Evolutionary conservation across 2,797 vertebrate species (phyloP), one percentile per base, ranked within the genome.

Genomic region (Sebastes hubbsi): DNA sequence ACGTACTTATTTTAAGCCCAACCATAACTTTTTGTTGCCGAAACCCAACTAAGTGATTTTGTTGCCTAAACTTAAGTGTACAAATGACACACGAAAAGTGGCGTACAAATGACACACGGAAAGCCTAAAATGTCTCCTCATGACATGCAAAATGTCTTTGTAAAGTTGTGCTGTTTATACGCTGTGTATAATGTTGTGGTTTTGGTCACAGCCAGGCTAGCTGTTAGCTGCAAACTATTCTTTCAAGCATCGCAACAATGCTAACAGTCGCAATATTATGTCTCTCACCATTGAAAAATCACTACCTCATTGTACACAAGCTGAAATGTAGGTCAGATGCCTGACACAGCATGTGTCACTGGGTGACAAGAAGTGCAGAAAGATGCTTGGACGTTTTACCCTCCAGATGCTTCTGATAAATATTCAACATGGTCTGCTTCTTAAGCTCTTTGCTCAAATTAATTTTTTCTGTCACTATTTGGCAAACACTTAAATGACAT

Each of bases 381-480:
- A 75, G 78, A 89, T 84, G 62, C 75, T 84, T 87, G 85, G 79
- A 81, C 0, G 5, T 18, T 32, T 72, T 80, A 42, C 62, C 52
- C 58, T 87, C 87, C 90, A 93, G 89, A 90, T 93, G 89, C 75
- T 88, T 92, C 68, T 56, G 78, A 92, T 93, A 86, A 91, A 89
- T 84, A 89, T 87, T 87, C 64, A 72, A 75, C 68, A 74, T 74
- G 66, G 58, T 65, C 68, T 83, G 56, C 30, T 83, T 91, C 78
- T 78, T 62, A 18, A 79, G 49, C 30, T 78, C 70, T 80, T 79
- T 74, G 69, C 76, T 78, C 61, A 25, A 30, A 88, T 85, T 65
- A 32, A 84, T 86, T 88, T 66, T 72, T 77, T 52, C 25, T 84
- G 77, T 94, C 86, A 89, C 86, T 85, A n/a, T 79, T 92, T 94